These are phyloP conservation scores for Noturus placidus DNA, from an alignment of 2,113 vertebrate genomes.

Conservation along the genomic window DNA sequence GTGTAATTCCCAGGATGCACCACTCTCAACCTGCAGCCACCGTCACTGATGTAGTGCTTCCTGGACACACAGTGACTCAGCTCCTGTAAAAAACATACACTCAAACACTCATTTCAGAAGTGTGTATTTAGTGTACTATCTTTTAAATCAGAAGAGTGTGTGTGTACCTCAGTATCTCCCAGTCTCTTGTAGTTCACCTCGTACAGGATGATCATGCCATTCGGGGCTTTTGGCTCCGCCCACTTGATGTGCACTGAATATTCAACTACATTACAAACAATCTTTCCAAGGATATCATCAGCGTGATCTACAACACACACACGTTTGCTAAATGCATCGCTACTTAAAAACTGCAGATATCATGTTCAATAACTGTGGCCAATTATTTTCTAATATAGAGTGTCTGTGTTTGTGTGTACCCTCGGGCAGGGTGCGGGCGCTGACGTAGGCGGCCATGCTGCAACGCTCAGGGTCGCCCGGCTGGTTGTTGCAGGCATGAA, in stretches of 20 bases:
- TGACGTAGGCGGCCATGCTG: conserved; percentile 91
- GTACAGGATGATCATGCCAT: conserved; percentile 92
- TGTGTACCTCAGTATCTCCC: conserved; percentile 82
- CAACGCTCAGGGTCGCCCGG: conserved; percentile 73
- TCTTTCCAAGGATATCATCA: conserved; percentile 80
- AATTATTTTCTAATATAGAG: too few species aligned
- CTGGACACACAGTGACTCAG: conserved; percentile 86
- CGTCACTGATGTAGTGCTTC: conserved; percentile 75
- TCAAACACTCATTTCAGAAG: neutral
- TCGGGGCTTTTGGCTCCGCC: conserved; percentile 85
- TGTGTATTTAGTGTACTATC: neutral
- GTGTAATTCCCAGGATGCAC: conserved; percentile 92
- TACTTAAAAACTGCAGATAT: too few species aligned
- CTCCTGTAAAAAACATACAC: conserved; percentile 70
- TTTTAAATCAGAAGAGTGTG: neutral
- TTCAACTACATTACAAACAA: conserved; percentile 78
- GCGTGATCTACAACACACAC: conserved; percentile 78
- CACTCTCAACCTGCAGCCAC: conserved; percentile 80
- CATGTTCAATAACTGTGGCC: too few species aligned
- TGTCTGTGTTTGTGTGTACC: conserved; percentile 65
- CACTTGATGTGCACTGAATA: conserved; percentile 82
- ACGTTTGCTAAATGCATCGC: too few species aligned
- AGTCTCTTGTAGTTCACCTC: conserved; percentile 89
- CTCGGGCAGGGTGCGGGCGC: conserved; percentile 94
- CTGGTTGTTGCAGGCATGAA: conserved; percentile 90